phyloP scores from a whole-genome alignment of 2,797 vertebrate genomes.

The Tarsius wallacei region DNA sequence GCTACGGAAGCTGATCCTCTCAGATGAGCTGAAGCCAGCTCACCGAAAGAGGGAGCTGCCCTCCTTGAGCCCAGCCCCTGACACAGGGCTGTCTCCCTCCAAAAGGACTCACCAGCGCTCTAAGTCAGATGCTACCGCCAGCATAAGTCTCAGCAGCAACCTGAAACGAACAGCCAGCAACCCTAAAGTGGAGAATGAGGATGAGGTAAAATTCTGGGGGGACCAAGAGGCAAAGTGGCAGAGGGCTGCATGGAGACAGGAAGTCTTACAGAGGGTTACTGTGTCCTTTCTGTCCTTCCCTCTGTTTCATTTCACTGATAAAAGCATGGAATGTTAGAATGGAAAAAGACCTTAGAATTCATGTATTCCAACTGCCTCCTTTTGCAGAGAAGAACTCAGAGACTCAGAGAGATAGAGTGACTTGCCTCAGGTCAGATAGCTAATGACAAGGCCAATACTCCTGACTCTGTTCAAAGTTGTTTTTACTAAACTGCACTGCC shows the following conservation, averaged over 20 bases:
- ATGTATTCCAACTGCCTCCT: slow-evolving; percentile 65
- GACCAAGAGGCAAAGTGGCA: neutral
- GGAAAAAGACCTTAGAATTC: slow-evolving; percentile 78
- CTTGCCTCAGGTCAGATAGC: slow-evolving; percentile 48
- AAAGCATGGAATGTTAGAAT: slow-evolving; percentile 74
- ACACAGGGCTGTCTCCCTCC: slow-evolving; percentile 95
- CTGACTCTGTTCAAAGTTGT: neutral
- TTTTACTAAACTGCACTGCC: slow-evolving; percentile 1
- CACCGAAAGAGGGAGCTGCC: slow-evolving; percentile 91
- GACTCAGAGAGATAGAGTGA: slow-evolving; percentile 62
- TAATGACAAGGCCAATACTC: slow-evolving; percentile 35
- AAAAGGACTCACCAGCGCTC: slow-evolving; percentile 98
- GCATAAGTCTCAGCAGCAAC: slow-evolving; percentile 97
- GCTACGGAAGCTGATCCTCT: slow-evolving; percentile 96
- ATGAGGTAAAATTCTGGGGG: slow-evolving; percentile 93
- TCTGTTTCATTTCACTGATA: slow-evolving; percentile 78
- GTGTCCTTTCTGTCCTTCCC: slow-evolving; percentile 52
- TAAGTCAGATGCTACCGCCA: slow-evolving; percentile 97
- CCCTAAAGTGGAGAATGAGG: slow-evolving; percentile 97
- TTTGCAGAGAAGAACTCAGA: slow-evolving; percentile 70
- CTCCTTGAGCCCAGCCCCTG: slow-evolving; percentile 85
- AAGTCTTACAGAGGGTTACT: neutral
- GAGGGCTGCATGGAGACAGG: slow-evolving; percentile 26
- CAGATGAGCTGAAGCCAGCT: slow-evolving; percentile 96
- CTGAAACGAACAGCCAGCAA: slow-evolving; percentile 98